A percentile compares a stretch with the other conserved stretches of the same genome.
Evolutionary conservation across 2,888 invertebrate species (phyloP).

Genomic region (Phortica okadai): DNA sequence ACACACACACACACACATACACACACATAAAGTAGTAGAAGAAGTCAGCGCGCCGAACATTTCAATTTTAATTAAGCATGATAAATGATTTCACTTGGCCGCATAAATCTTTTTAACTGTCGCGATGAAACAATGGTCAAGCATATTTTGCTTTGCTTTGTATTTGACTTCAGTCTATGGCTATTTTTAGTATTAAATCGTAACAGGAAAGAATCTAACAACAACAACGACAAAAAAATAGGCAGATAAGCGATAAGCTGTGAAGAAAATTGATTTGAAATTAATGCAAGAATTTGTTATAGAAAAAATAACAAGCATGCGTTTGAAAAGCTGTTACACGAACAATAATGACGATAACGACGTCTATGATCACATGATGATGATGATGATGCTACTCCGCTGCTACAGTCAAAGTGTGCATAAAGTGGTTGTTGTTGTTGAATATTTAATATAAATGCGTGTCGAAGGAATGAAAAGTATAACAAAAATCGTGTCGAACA

Average conservation of each 20-base stretch:
- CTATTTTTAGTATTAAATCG: no score
- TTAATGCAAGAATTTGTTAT: conserved; percentile 75
- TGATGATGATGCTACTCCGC: not conserved
- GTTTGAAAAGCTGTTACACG: conserved; percentile 60
- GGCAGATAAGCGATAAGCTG: conserved; percentile 66
- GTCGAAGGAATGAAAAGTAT: no score
- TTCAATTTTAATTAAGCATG: conserved; percentile 75
- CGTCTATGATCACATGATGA: conserved; percentile 43
- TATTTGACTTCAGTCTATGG: not conserved
- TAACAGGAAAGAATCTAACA: not conserved
- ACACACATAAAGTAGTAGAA: conserved; percentile 35
- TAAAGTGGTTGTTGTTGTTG: not conserved
- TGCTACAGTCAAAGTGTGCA: no score
- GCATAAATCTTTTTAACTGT: conserved; percentile 73
- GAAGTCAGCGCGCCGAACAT: conserved; percentile 62
- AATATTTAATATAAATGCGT: not conserved
- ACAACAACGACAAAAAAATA: conserved; percentile 29
- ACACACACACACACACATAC: conserved; percentile 34
- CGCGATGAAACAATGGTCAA: conserved; percentile 65
- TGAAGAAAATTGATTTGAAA: conserved; percentile 75
- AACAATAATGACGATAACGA: conserved; percentile 50
- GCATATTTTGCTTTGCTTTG: conserved; percentile 30
- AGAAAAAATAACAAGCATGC: conserved; percentile 68
- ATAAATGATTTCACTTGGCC: conserved; percentile 73
- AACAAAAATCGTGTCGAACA: conserved; percentile 1